Evolutionary conservation across 2,888 invertebrate genomes (phyloP), one percentile per base, ranked within the genome.

Genomic region (Entomobrya proxima): DNA sequence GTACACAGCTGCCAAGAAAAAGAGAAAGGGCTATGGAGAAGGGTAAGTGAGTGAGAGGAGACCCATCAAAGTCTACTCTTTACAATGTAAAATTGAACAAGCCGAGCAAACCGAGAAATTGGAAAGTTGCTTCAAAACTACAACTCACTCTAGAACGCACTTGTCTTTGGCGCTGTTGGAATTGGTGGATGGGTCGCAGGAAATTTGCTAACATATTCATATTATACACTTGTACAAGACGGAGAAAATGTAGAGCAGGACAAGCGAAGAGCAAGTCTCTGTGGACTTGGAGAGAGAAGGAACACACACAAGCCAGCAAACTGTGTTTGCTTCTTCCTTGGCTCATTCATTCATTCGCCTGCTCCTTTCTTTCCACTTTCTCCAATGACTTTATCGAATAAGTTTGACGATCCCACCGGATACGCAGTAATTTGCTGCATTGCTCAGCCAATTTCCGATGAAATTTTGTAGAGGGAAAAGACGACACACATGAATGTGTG

Each of bases 391-490:
- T 85, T 85, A 85, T 85, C 80, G 75, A 85, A 80, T 79, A 85
- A 85, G 85, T 85, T 85, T 77, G 61, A 79, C 32, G 64, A 80
- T 85, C 85, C 85, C 85, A 85, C 74, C 74, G 85, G 85, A 85
- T 79, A 75, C 67, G 50, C 80, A 64, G 74, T 80, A 85, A 85
- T 85, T 85, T 85, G 85, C 76, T 80, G 80, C 80, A 75, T 55
- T 80, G 85, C 75, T 85, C 79, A 85, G 79, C 76, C 85, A 85
- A 85, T 85, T 85, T 85, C 80, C 80, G 79, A 75, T 80, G 75
- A 76, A 85, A 52, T 67, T 52, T 80, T 58, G 18, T n/a, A 67
- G 18, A 30, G 44, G n/a, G n/a, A n/a, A n/a, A n/a, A 44, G 27
- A 77, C 75, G 9, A 58, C 32, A 44, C 47, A 9, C 40, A 15